Percentiles rank a stretch among this genome's conserved stretches.
These are phyloP conservation scores for Drosophila lutescens DNA, from an alignment of 2,888 invertebrate genomes.

Conservation along the genomic window DNA sequence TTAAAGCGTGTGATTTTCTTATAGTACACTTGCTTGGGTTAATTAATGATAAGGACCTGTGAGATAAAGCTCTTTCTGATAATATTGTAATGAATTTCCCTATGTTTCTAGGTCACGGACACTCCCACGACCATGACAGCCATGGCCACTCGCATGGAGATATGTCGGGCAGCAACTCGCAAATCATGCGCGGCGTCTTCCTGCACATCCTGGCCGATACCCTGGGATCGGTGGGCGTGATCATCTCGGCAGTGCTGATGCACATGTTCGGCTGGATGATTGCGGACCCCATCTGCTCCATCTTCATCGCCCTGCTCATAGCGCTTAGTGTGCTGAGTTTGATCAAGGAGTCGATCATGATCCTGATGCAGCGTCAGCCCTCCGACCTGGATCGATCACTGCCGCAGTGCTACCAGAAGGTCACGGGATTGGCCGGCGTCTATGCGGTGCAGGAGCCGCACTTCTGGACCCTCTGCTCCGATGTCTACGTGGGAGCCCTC, in stretches of 20 bases:
- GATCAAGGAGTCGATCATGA: slow-evolving; percentile 93
- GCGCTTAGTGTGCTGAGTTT: slow-evolving; percentile 93
- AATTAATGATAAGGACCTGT: neutral
- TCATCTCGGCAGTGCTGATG: slow-evolving; percentile 97
- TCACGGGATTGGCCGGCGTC: slow-evolving; percentile 95
- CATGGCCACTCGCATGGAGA: slow-evolving; percentile 79
- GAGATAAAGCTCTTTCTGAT: neutral
- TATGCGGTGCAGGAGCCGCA: slow-evolving; percentile 98
- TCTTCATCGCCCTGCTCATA: slow-evolving; percentile 96
- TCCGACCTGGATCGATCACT: slow-evolving; percentile 91
- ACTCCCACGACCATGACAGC: slow-evolving; percentile 75
- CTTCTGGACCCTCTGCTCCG: slow-evolving; percentile 99
- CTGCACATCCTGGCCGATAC: slow-evolving; percentile 98
- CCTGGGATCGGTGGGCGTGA: slow-evolving; percentile 97
- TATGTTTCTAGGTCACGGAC: slow-evolving; percentile 65
- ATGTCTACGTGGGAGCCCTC: slow-evolving; percentile 95
- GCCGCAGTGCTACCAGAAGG: slow-evolving; percentile 94
- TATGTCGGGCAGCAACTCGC: slow-evolving; percentile 88
- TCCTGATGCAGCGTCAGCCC: slow-evolving; percentile 98
- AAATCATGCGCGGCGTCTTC: slow-evolving; percentile 98
- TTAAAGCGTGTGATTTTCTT: too few species aligned
- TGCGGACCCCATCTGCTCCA: slow-evolving; percentile 98
- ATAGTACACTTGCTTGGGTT: neutral
- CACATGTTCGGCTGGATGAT: slow-evolving; percentile 99
- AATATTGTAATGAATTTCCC: neutral